These are phyloP conservation scores for Himantopus leucocephalus DNA, from an alignment of 2,113 vertebrate genomes.

Conservation along the genomic window DNA sequence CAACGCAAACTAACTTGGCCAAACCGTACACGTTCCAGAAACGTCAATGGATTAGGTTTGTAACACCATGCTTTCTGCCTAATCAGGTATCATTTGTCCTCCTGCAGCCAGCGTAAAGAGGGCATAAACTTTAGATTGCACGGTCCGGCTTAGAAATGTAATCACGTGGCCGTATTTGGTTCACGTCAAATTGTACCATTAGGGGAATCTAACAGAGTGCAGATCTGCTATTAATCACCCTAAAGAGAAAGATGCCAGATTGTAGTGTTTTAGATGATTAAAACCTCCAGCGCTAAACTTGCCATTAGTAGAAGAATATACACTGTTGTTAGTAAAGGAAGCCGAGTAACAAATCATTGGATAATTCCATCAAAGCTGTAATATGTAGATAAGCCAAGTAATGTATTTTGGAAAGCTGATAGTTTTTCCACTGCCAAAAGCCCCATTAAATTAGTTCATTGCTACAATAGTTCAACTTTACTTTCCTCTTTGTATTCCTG, in stretches of 20 bases:
- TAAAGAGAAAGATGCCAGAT: not conserved
- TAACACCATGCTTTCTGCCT: not conserved
- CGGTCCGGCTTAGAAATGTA: not conserved
- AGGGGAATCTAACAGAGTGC: not conserved
- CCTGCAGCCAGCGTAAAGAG: not conserved
- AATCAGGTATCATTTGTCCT: not conserved
- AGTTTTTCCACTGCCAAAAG: not conserved
- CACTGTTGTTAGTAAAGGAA: not conserved
- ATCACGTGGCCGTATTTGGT: not conserved
- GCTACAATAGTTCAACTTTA: not conserved
- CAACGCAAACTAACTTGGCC: not conserved
- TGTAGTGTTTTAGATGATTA: not conserved
- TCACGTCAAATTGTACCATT: not conserved
- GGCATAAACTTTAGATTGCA: not conserved
- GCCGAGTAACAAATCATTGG: not conserved
- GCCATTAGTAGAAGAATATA: not conserved
- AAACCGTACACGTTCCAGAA: not conserved
- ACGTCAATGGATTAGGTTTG: not conserved
- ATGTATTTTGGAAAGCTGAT: not conserved
- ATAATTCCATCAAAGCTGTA: not conserved
- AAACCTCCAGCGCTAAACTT: not conserved
- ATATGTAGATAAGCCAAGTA: not conserved
- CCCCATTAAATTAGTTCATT: not conserved
- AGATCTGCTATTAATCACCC: not conserved
- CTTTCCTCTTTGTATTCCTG: not conserved